Evolutionary conservation across 2,113 vertebrate species (phyloP).

Genomic region (Cyprinus carpio): DNA sequence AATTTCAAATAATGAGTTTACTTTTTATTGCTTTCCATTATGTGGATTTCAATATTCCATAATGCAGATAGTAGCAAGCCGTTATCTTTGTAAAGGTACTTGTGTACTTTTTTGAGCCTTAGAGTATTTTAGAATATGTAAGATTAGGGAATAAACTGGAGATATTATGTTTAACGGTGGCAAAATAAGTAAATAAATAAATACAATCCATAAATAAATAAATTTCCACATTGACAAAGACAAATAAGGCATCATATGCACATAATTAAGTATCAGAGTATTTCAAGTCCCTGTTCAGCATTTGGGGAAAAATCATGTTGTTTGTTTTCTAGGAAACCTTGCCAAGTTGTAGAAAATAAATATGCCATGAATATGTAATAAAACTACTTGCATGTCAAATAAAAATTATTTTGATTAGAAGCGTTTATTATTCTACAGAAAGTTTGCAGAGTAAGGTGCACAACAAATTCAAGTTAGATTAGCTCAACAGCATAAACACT

Average conservation of each 20-base stretch:
- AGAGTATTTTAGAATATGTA: background rate
- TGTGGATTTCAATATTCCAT: background rate
- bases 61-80: background rate
- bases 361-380: conserved; percentile 1
- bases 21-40: conserved; percentile 2
- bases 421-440: conserved; percentile 14
- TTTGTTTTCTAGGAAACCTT: background rate
- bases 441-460: background rate
- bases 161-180: background rate
- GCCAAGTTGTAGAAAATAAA: conserved; percentile 27
- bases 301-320: background rate
- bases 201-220: background rate
- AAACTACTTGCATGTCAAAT: conserved; percentile 6
- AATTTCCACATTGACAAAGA: background rate
- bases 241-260: background rate
- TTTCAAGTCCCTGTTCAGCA: background rate
- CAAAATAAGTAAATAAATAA: background rate
- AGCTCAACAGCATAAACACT: conserved; percentile 19
- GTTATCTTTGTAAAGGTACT: background rate
- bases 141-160: background rate
- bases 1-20: background rate
- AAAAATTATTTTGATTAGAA: conserved; percentile 19
- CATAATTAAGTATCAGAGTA: background rate
- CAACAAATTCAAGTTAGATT: conserved; percentile 35
- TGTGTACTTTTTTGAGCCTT: background rate